Percentiles rank a stretch among this genome's conserved stretches.
phyloP scores from a whole-genome alignment of 64 coral and sea anemone genomes.

The Platygyra sinensis region DNA sequence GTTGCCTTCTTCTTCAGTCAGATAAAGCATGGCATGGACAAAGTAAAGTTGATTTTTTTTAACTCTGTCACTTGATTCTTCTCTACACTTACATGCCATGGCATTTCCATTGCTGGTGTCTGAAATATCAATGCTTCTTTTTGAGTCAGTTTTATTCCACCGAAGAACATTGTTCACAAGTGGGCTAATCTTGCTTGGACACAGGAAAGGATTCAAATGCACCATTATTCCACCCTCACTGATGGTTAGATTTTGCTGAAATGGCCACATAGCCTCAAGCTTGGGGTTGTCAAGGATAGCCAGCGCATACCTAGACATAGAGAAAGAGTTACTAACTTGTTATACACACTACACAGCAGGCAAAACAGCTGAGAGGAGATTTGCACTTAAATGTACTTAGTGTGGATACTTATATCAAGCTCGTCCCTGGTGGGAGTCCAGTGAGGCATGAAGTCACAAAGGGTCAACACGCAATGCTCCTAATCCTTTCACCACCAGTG shows the following conservation, averaged over 20 bases:
- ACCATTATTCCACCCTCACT: constrained; percentile 72
- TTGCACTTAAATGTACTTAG: too few relatives aligned
- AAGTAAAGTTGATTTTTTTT: too few relatives aligned
- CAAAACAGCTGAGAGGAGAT: too few relatives aligned
- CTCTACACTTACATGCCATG: constrained; percentile 77
- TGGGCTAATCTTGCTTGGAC: constrained; percentile 78
- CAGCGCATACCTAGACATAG: constrained; percentile 76
- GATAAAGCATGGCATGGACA: too few relatives aligned
- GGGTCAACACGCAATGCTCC: too few relatives aligned
- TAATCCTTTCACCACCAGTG: too few relatives aligned
- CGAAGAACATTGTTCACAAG: constrained; percentile 75
- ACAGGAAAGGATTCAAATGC: constrained; percentile 92
- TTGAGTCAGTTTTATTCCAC: constrained; percentile 62
- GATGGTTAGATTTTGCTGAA: constrained; percentile 65
- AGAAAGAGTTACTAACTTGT: not conserved
- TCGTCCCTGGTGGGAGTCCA: too few relatives aligned
- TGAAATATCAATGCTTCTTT: constrained; percentile 60
- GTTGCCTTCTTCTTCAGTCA: too few relatives aligned
- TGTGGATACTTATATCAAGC: too few relatives aligned
- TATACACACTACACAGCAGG: not conserved
- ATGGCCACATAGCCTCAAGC: constrained; percentile 88
- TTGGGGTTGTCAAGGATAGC: constrained; percentile 97
- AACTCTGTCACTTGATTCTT: not conserved
- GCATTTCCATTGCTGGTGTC: constrained; percentile 92
- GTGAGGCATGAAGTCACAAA: too few relatives aligned